Base-by-base conservation (phyloP, 2,113 vertebrate species). In the Malurus elegans region DNA sequence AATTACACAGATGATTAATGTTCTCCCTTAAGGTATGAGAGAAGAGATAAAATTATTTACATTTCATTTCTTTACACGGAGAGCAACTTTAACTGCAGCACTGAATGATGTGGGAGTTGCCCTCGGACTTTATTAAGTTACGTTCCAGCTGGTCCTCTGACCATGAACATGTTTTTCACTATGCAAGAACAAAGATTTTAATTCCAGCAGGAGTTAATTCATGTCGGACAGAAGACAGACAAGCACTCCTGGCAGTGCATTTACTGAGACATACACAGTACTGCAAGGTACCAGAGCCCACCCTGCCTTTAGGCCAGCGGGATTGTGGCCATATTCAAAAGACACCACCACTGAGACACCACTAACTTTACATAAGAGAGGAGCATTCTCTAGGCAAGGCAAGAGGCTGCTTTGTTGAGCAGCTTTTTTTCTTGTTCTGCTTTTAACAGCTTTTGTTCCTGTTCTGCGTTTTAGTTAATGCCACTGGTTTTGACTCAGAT, bases 1-100 rank as follows among this genome's bases (percentile, higher is more conserved):
- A 93, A 91, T 86, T 74, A 84, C 83, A 92, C 88, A 84, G 48
- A 34, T 88, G 75, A 94, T 86, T 91, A 87, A 92, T 79, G 76
- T 29, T 51, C 9, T 57, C 76, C 95, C 65, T 84, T 51, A 89
- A 83, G 92, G 86, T 57, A 92, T 14, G 29, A 89, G 91, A 89
- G 53, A 71, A 78, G 44, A 13, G 34, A 60, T 71, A 94, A 60
- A 93, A 78, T 74, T 84, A 81, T 93, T 86, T 86, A 65, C 65
- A 57, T 95, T 95, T 74, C 42, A 87, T 86, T 88, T 86, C 79
- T 92, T 92, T 89, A 72, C 53, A 51, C 44, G 34, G 61, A 84
- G 36, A 21, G 20, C 31, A 86, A 71, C 86, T 88, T 70, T 20
- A 92, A 56, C 67, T 67, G 79, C 0, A 0, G 47, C 67, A 34